phyloP scores from a whole-genome alignment of 2,113 vertebrate species.

The Rhombomys opimus region DNA sequence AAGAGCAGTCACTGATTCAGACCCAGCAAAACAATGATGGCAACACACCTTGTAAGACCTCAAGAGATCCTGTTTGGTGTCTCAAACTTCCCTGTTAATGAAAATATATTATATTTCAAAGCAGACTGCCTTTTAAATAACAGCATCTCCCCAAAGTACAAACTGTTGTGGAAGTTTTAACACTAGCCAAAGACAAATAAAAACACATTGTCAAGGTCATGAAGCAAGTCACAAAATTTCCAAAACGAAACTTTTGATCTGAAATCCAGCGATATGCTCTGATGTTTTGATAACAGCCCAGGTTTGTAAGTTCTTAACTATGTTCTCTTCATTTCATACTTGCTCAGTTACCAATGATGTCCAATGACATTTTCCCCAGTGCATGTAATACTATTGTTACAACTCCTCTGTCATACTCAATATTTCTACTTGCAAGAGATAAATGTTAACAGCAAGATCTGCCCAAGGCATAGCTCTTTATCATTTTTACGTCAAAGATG shows the following conservation, averaged over 20 bases:
- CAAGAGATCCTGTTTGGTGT: not conserved
- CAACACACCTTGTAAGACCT: conserved; percentile 10
- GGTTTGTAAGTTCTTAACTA: not conserved
- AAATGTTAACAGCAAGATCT: not conserved
- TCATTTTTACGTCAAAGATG: not conserved
- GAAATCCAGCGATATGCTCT: conserved; percentile 48
- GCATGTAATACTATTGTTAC: conserved; percentile 13
- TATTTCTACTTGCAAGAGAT: not conserved
- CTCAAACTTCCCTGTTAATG: conserved; percentile 26
- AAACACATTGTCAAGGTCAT: conserved; percentile 56
- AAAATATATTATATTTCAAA: conserved; percentile 66
- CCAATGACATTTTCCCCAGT: not conserved
- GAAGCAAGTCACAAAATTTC: conserved; percentile 67
- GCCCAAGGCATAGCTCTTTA: not conserved
- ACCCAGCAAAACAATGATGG: conserved; percentile 23
- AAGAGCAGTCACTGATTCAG: conserved; percentile 46
- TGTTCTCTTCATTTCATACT: conserved; percentile 40
- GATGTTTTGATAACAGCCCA: conserved; percentile 11
- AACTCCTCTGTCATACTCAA: not conserved
- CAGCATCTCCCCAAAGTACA: not conserved
- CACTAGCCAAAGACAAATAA: conserved; percentile 46
- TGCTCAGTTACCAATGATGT: conserved; percentile 23
- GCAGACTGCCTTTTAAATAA: conserved; percentile 37
- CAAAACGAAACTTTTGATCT: conserved; percentile 61
- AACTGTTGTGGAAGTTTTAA: conserved; percentile 49